A percentile compares a stretch with the other conserved stretches of the same genome.
Evolutionary conservation across 2,113 vertebrate species (phyloP).

Genomic region (Notechis scutatus): DNA sequence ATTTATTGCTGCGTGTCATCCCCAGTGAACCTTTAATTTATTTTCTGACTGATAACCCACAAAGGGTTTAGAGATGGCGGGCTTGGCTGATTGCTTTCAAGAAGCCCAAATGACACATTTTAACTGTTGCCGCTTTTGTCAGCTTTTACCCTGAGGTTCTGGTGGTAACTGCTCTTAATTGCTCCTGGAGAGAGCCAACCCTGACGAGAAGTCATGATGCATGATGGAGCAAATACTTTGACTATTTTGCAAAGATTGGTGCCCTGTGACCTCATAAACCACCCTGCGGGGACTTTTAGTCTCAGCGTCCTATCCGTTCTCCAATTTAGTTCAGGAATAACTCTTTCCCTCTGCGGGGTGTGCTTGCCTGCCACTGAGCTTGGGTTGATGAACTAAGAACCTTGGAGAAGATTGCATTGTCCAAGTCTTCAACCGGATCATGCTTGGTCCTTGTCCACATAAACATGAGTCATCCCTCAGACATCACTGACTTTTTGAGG

Average conservation of each 20-base stretch:
- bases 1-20: background rate
- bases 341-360: background rate
- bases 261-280: background rate
- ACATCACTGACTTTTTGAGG: background rate
- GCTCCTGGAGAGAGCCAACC: background rate
- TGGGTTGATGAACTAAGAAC: background rate
- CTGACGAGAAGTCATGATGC: background rate
- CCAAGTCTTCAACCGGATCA: background rate
- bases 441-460: background rate
- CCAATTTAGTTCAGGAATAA: constrained; percentile 22
- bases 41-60: background rate
- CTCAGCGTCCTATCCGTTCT: background rate
- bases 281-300: background rate
- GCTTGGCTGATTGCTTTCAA: background rate
- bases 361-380: background rate
- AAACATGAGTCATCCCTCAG: background rate
- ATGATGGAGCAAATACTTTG: background rate
- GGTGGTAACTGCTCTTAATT: constrained; percentile 21
- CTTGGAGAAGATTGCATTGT: background rate
- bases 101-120: constrained; percentile 16
- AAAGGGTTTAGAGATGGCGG: background rate
- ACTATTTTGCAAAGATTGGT: constrained; percentile 15
- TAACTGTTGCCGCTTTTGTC: background rate
- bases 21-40: background rate
- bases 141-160: constrained; percentile 28